Base-by-base conservation (phyloP, 1,140 invertebrate species). In the Oreohelix idahoensis region DNA sequence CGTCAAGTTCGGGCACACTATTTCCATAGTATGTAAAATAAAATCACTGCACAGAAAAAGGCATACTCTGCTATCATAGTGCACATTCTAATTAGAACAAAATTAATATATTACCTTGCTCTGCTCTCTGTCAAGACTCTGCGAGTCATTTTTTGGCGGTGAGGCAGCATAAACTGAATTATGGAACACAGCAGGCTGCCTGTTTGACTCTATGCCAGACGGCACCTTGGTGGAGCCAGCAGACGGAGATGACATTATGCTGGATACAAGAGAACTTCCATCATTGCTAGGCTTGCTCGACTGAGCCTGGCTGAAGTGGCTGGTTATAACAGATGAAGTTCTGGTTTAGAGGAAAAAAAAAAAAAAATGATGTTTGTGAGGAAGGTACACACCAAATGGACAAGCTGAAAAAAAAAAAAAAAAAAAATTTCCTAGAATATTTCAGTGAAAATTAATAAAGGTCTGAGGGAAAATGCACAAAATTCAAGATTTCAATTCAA, bases 161-260 rank as follows among this genome's bases (percentile, higher is more conserved):
- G 90, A 89, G 36, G 89, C 85, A 75, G 80, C 79, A 53, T 90
- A 89, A 36, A 89, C 87, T 36, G 90, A 89, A 45, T 87, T 88
- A 26, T 89, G 89, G 83, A 89, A 92, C 77, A 92, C 86, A 69
- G 83, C 85, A 23, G 80, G 84, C 51, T 87, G 77, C 15, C 66
- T 89, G 87, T 45, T 85, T 87, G 81, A 87, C 88, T 66, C 86
- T 71, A 88, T 86, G 32, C 45, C 81, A 71, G 39, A 84, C 77
- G 53, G 87, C 69, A 80, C 81, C 80, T 73, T 78, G 83, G 75
- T 42, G 15, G 84, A 81, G 38, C 86, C 86, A 13, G 88, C 85
- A 20, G 87, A 84, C 0, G 88, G 84, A 36, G 88, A 87, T 53
- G 88, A 86, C 81, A 88, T 89, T 1, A 87, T 85, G 36, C 86